Evolutionary conservation across 2,113 vertebrate genomes (phyloP).

Genomic region (Balaeniceps rex): DNA sequence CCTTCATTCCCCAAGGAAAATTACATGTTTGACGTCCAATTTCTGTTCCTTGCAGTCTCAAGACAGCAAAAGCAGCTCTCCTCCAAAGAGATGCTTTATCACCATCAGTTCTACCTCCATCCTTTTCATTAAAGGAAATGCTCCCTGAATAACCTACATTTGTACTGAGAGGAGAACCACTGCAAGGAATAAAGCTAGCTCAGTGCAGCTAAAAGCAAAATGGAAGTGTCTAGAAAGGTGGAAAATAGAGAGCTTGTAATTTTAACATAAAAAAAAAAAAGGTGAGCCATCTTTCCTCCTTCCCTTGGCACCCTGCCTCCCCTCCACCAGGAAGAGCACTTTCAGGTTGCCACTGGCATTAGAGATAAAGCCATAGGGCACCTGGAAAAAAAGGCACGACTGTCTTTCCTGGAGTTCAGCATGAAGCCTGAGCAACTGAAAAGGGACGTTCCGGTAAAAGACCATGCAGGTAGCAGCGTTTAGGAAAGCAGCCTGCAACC

Average conservation of each 20-base stretch:
- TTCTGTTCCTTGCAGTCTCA: conserved; percentile 15
- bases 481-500: background rate
- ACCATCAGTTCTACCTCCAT: conserved; percentile 46
- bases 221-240: conserved; percentile 46
- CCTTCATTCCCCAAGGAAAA: conserved; percentile 11
- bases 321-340: background rate
- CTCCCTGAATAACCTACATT: conserved; percentile 55
- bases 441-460: background rate
- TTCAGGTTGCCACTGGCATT: background rate
- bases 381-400: background rate
- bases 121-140: conserved; percentile 59
- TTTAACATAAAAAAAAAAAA: background rate
- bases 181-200: conserved; percentile 38
- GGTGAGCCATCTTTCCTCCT: background rate
- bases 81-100: conserved; percentile 46
- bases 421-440: background rate
- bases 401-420: background rate
- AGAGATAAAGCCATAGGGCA: background rate
- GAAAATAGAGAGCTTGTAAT: background rate
- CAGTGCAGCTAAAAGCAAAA: conserved; percentile 33
- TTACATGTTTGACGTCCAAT: background rate
- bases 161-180: conserved; percentile 17
- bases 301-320: background rate
- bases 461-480: background rate
- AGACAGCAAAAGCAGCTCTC: background rate